These are phyloP conservation scores for Apotomis turbidana DNA, from an alignment of 2,888 invertebrate genomes.

Conservation along the genomic window DNA sequence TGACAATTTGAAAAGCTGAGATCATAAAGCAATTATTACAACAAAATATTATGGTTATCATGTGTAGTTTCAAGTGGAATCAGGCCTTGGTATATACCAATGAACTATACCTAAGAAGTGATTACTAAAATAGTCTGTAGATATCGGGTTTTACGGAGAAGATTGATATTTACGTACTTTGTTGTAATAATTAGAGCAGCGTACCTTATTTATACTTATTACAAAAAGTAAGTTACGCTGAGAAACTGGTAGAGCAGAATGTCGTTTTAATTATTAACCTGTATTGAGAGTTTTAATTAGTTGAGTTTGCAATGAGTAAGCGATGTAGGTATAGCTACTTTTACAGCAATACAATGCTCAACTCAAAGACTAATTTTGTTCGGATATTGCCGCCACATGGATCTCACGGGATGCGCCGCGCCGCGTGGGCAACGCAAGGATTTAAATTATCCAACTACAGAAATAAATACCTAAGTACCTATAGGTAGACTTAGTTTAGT, in stretches of 20 bases:
- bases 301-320: constrained; percentile 2
- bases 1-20: too few species aligned
- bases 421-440: constrained; percentile 11
- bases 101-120: too few species aligned
- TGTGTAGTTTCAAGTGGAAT: too few species aligned
- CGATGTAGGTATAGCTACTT: not conserved
- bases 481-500: too few species aligned
- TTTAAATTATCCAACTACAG: constrained; percentile 4
- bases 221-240: not conserved
- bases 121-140: too few species aligned
- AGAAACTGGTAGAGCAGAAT: constrained; percentile 1
- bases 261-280: constrained; percentile 12
- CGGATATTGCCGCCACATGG: not conserved
- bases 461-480: too few species aligned
- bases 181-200: too few species aligned
- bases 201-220: not conserved
- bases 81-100: too few species aligned
- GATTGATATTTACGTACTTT: too few species aligned
- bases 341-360: not conserved
- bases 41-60: too few species aligned
- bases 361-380: not conserved
- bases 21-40: too few species aligned
- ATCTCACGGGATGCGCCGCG: not conserved
- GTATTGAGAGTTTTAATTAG: not conserved
- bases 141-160: too few species aligned